Evolutionary conservation across 1,140 invertebrate genomes (phyloP).

Genomic region (Amyelois transitella): DNA sequence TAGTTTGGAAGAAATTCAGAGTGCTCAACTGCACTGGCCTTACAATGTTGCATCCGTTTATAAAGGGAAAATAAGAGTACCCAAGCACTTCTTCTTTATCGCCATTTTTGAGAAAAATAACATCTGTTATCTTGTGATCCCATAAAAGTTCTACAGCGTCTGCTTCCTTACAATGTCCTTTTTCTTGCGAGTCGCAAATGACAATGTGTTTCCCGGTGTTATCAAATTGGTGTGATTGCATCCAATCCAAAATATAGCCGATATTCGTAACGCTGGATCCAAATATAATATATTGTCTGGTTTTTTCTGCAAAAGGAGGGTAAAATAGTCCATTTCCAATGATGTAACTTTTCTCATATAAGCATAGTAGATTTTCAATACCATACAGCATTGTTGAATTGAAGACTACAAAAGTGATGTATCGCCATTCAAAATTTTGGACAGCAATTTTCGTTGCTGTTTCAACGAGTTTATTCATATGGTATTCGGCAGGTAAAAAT

Average conservation of each 20-base stretch:
- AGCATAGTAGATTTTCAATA: conserved; percentile 27
- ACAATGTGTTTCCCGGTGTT: conserved; percentile 42
- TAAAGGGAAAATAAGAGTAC: conserved; percentile 33
- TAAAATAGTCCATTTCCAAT: conserved; percentile 22
- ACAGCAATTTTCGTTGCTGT: conserved; percentile 40
- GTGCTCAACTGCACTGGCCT: conserved; percentile 18
- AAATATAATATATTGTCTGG: conserved; percentile 43
- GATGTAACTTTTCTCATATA: conserved; percentile 34
- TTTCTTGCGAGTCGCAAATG: conserved; percentile 33
- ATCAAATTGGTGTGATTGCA: conserved; percentile 30
- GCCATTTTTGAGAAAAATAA: conserved; percentile 34
- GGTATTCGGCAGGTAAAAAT: conserved; percentile 2
- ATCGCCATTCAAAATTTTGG: conserved; percentile 47
- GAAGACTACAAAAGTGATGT: conserved; percentile 39
- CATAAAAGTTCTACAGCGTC: conserved; percentile 34
- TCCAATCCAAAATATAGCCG: conserved; percentile 24
- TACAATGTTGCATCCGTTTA: conserved; percentile 23
- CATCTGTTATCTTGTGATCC: conserved; percentile 41
- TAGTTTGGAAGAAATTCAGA: conserved; percentile 16
- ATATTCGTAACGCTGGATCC: conserved; percentile 25
- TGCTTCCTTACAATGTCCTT: conserved; percentile 29
- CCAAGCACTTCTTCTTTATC: conserved; percentile 7
- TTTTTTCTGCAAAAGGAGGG: conserved; percentile 18
- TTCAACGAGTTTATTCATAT: conserved; percentile 35
- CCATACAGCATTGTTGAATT: conserved; percentile 34